Percentiles rank a stretch among this genome's conserved stretches.
These are phyloP conservation scores for Eretmocerus hayati DNA, from an alignment of 2,888 invertebrate genomes.

Conservation along the genomic window DNA sequence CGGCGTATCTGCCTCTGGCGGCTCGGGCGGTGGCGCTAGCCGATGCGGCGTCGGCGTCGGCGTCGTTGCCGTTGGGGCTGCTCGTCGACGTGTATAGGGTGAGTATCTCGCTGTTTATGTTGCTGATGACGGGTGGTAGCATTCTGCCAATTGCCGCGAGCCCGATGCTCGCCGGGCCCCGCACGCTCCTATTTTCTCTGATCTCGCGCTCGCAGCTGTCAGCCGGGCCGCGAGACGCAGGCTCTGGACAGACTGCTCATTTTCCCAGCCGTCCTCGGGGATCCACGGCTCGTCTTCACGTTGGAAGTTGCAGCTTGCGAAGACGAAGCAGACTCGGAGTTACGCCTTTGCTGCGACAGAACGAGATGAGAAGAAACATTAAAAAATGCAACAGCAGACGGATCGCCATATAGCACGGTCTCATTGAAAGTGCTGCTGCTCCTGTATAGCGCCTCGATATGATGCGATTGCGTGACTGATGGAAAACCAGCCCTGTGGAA, in stretches of 20 bases:
- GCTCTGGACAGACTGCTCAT: conserved; percentile 13
- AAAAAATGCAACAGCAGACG: no score
- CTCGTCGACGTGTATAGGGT: conserved; percentile 35
- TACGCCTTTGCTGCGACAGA: no score
- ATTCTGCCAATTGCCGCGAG: conserved; percentile 25
- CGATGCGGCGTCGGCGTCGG: background rate
- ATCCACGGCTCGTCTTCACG: background rate
- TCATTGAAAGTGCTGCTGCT: no score
- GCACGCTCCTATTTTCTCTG: background rate
- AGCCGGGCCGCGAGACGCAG: conserved; percentile 6
- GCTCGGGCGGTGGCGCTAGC: conserved; percentile 26
- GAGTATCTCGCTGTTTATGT: conserved; percentile 43
- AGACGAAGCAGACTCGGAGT: no score
- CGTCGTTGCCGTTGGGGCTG: conserved; percentile 14
- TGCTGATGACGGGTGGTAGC: conserved; percentile 44
- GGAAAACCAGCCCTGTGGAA: no score
- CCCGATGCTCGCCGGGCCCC: background rate
- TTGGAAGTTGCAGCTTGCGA: no score
- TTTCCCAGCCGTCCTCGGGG: background rate
- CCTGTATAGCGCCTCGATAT: no score
- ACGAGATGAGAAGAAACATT: no score
- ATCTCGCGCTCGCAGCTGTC: background rate
- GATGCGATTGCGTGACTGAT: no score
- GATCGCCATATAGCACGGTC: no score
- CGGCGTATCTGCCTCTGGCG: conserved; percentile 42